Base-by-base conservation (phyloP, 1,140 invertebrate species). In the Drosophila funebris region DNA sequence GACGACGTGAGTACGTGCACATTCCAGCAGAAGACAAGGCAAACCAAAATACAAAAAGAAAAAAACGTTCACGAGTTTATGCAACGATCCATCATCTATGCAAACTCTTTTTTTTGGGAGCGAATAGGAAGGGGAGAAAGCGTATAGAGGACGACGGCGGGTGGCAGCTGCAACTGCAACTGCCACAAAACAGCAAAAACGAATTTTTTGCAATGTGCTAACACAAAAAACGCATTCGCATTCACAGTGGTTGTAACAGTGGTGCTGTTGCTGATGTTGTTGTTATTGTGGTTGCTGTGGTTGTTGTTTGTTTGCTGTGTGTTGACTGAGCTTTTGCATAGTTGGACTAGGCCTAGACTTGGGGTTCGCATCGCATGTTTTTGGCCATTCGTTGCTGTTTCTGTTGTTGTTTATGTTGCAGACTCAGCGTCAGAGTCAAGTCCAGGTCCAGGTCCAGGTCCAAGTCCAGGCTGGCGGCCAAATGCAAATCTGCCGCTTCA, bases 151-250 rank as follows among this genome's bases (percentile, higher is more conserved):
- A 9, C 27, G 29, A 52, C 56, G 74, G 66, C 64, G 66, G 63
- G 68, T 70, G 63, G 74, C 63, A 77, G 74, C 61, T 64, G 70
- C 53, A 64, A 64, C 36, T 33, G 61, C 41, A 67, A 53, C 53
- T 60, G 66, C 61, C 77, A 70, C 43, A 16, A 52, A 68, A 52
- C 44, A 53, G 50, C 58, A 67, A 36, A 43, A 64, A 48, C n/a
- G 48, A 60, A 71, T 75, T 75, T 75, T 46, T 71, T 27, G 60
- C 67, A 75, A 73, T 36, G 66, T 58, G 68, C 66, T 85, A 88
- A 88, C 83, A 88, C 73, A 88, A 88, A 76, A 88, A 87, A 88
- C 83, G 83, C 84, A 88, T 88, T 88, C 68, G 53, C 78, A 75
- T 62, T 74, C 76, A 64, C 68, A 68, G 13, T 53, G 56, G 43